Conservation (phyloP, 2,888 invertebrate species). For the Eretmocerus hayati region DNA sequence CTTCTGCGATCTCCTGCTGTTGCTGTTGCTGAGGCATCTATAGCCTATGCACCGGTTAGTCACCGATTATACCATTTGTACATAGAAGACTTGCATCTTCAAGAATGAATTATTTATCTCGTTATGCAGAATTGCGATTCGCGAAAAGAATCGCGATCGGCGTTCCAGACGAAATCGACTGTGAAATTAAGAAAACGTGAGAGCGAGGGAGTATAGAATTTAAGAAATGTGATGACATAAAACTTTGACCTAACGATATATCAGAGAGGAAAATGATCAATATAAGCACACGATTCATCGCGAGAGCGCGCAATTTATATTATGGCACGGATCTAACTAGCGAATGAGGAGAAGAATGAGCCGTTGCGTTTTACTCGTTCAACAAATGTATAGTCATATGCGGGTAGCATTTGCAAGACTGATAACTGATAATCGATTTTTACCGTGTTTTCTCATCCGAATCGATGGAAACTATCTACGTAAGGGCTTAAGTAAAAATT, state of each 20-base stretch:
- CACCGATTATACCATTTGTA: no score
- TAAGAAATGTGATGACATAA: no score
- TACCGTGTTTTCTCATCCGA: neutral
- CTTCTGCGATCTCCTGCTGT: no score
- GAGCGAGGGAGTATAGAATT: neutral
- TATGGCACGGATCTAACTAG: neutral
- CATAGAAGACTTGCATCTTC: no score
- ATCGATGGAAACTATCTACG: neutral
- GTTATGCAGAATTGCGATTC: no score
- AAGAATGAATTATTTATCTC: no score
- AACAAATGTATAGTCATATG: neutral
- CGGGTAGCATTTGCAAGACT: slow-evolving; percentile 2
- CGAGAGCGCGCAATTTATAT: neutral
- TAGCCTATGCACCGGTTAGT: no score
- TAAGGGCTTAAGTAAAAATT: neutral
- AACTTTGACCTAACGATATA: no score
- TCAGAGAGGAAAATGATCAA: neutral
- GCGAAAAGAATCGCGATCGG: no score
- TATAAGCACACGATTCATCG: neutral
- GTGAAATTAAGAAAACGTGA: no score
- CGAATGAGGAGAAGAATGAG: neutral
- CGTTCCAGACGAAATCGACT: no score
- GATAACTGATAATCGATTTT: slow-evolving; percentile 11
- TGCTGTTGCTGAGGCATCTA: no score
- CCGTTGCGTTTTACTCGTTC: neutral